These are phyloP conservation scores for Agrotis clavis DNA, from an alignment of 2,888 invertebrate genomes.

Conservation along the genomic window DNA sequence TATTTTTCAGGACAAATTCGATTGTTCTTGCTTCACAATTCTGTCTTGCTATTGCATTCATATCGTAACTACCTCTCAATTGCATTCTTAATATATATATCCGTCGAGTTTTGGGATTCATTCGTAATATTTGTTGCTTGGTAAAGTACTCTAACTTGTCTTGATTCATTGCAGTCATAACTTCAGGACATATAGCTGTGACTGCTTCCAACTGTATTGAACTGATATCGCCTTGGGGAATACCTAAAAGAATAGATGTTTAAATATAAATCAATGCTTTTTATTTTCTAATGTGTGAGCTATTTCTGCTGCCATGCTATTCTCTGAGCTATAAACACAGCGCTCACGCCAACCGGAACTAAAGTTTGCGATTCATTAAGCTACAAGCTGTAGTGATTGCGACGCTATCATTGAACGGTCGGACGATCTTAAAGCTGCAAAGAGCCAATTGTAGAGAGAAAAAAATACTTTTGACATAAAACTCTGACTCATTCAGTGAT, in stretches of 20 bases:
- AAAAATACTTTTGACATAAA: no score
- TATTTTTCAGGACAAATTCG: conserved; percentile 24
- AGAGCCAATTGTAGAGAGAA: no score
- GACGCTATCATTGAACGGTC: no score
- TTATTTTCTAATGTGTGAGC: no score
- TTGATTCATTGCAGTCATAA: conserved; percentile 80
- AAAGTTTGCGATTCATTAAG: no score
- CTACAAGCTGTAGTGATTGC: no score
- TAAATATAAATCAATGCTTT: no score
- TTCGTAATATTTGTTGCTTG: conserved; percentile 83
- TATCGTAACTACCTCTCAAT: conserved; percentile 80
- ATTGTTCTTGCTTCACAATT: conserved; percentile 14
- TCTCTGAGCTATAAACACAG: no score
- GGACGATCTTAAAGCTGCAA: no score
- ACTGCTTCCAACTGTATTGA: conserved; percentile 84
- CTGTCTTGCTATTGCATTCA: conserved; percentile 75
- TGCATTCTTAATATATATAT: conserved; percentile 84
- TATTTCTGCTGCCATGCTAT: no score
- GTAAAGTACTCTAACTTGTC: conserved; percentile 83
- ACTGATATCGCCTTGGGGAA: conserved; percentile 80
- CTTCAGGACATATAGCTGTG: conserved; percentile 76
- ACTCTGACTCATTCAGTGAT: no score
- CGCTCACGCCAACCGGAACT: no score
- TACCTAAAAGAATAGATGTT: conserved; percentile 69
- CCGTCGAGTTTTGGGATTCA: conserved; percentile 80